Conservation (phyloP, 2,113 vertebrate species). For the Stictonetta naevosa region DNA sequence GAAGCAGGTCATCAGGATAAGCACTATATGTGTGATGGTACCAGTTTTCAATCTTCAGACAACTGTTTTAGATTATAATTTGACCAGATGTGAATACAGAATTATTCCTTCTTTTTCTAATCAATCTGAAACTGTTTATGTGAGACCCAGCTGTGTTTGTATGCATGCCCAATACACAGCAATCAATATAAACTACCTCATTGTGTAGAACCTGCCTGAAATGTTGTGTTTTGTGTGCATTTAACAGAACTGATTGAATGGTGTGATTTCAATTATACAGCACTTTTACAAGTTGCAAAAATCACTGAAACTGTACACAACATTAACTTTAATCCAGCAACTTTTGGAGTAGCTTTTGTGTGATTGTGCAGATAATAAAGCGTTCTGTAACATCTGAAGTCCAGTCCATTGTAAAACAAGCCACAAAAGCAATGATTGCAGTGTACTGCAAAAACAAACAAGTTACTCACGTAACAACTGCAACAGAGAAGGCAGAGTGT, state of each 20-base stretch:
- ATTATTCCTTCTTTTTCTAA: neutral
- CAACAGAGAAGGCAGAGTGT: neutral
- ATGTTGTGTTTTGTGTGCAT: neutral
- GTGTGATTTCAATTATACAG: neutral
- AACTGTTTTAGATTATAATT: neutral
- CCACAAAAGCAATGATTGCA: neutral
- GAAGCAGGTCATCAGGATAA: neutral
- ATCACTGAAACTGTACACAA: neutral
- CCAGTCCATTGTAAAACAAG: neutral
- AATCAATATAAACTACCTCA: neutral
- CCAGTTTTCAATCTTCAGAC: neutral
- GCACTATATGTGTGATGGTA: neutral
- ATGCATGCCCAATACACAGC: neutral
- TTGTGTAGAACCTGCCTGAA: neutral
- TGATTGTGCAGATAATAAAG: neutral
- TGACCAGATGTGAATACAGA: neutral
- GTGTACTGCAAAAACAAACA: neutral
- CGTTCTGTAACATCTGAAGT: neutral
- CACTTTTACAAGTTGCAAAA: neutral
- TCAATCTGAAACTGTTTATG: neutral
- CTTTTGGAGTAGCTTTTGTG: neutral
- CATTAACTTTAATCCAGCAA: neutral
- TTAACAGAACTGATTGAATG: neutral
- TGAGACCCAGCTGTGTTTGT: neutral
- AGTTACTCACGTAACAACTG: neutral